phyloP scores from a whole-genome alignment of 2,797 vertebrate species.

The Clarias laeviceps region DNA sequence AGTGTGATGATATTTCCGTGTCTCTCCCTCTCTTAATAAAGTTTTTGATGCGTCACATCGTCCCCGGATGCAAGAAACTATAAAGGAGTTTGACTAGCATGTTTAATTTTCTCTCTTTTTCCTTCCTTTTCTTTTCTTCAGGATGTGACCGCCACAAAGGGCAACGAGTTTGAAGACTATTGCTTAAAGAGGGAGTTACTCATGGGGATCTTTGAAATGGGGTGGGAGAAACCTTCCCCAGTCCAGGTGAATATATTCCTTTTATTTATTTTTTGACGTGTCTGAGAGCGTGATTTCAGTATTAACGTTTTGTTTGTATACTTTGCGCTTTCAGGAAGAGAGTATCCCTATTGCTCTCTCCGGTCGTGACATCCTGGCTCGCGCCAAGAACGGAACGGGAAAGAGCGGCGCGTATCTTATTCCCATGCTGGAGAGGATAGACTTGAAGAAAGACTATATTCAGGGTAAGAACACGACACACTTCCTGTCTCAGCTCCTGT shows the following conservation, averaged over 20 bases:
- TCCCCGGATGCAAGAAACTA: no score
- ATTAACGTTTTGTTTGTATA: neutral
- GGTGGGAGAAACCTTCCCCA: conserved; percentile 84
- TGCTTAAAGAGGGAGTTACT: conserved; percentile 82
- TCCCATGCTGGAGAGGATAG: conserved; percentile 81
- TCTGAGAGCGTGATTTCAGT: neutral
- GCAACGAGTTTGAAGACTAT: conserved; percentile 85
- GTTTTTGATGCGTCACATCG: no score
- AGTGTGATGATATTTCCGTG: no score
- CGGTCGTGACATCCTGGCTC: conserved; percentile 80
- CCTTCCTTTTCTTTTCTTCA: conserved; percentile 34
- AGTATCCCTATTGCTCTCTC: conserved; percentile 84
- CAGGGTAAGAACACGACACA: conserved; percentile 68
- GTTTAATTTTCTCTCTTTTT: neutral
- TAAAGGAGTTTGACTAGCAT: neutral
- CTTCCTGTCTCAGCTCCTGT: neutral
- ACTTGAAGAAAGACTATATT: conserved; percentile 81
- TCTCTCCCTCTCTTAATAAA: no score
- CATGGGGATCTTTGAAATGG: conserved; percentile 86
- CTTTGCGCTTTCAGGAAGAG: conserved; percentile 71
- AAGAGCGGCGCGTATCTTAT: conserved; percentile 84
- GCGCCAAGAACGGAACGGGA: conserved; percentile 82
- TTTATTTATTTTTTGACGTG: neutral
- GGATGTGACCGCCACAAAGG: conserved; percentile 83
- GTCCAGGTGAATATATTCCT: conserved; percentile 71